phyloP scores from a whole-genome alignment of 2,888 invertebrate genomes.

The Drosophila multiciliata region DNA sequence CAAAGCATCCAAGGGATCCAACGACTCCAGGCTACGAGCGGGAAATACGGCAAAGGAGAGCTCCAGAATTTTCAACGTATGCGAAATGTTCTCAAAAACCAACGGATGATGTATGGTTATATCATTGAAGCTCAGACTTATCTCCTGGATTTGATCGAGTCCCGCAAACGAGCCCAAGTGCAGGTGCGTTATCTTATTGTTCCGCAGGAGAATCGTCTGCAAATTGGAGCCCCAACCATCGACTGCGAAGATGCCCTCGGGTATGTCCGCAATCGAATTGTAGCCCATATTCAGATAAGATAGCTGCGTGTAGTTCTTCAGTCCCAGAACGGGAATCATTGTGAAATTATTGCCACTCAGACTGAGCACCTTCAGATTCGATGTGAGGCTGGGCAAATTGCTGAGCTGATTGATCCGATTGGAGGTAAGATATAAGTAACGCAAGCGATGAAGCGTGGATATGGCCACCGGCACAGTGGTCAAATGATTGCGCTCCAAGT shows the following conservation, averaged over 20 bases:
- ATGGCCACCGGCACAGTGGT: conserved; percentile 90
- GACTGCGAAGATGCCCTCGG: conserved; percentile 89
- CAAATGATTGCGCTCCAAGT: conserved; percentile 92
- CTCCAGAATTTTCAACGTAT: conserved; percentile 92
- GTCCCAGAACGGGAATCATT: conserved; percentile 89
- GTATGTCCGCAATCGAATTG: conserved; percentile 92
- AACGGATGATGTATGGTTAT: conserved; percentile 92
- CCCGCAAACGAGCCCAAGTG: conserved; percentile 90
- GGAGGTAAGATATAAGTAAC: conserved; percentile 93
- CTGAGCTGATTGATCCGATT: conserved; percentile 89
- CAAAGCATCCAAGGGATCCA: conserved; percentile 91
- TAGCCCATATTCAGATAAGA: conserved; percentile 95
- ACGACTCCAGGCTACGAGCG: conserved; percentile 81
- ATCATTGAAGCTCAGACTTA: conserved; percentile 96
- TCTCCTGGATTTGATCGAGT: conserved; percentile 91
- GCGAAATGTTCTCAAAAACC: conserved; percentile 91
- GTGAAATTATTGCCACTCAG: conserved; percentile 92
- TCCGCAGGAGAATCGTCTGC: conserved; percentile 92
- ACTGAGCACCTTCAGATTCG: conserved; percentile 90
- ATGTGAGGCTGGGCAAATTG: conserved; percentile 86
- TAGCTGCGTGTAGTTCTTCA: conserved; percentile 90
- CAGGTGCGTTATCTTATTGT: conserved; percentile 92
- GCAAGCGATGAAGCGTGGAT: conserved; percentile 88
- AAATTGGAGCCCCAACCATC: conserved; percentile 91
- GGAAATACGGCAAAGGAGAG: conserved; percentile 94